Evolutionary conservation across 2,113 vertebrate genomes (phyloP).

Genomic region (Scytalopus superciliaris): DNA sequence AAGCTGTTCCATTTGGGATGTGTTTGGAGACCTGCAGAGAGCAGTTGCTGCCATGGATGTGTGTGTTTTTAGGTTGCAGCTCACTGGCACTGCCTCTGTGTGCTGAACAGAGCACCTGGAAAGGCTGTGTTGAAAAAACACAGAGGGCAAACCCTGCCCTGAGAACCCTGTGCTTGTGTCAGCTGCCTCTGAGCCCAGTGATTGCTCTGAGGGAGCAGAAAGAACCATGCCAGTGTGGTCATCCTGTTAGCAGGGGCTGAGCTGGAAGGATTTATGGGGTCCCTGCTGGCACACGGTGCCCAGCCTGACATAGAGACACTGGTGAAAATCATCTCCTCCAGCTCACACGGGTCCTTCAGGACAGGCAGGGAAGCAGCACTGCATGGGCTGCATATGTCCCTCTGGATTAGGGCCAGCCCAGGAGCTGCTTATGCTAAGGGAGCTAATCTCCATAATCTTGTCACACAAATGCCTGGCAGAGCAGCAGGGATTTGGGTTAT

Average conservation of each 20-base stretch:
- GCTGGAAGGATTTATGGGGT: not conserved
- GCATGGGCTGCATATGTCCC: not conserved
- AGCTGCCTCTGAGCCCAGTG: not conserved
- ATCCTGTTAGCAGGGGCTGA: rapidly evolving
- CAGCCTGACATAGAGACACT: rapidly evolving
- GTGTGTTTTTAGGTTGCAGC: rapidly evolving
- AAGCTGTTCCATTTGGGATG: not conserved
- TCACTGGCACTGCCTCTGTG: not conserved
- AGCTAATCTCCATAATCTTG: slow-evolving; percentile 20
- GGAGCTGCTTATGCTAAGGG: slow-evolving; percentile 27
- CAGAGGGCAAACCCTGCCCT: not conserved
- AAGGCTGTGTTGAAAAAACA: not conserved
- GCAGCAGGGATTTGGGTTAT: not conserved
- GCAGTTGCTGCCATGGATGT: rapidly evolving
- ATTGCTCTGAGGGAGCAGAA: not conserved
- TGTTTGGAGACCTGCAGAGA: rapidly evolving
- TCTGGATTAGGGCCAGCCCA: slow-evolving; percentile 46
- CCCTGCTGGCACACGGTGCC: rapidly evolving
- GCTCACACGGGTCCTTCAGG: not conserved
- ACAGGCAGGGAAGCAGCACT: not conserved
- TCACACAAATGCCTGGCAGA: not conserved
- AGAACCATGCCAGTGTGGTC: rapidly evolving
- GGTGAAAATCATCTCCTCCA: not conserved
- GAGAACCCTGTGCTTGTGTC: rapidly evolving
- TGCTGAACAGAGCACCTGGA: not conserved